Evolutionary conservation across 2,113 vertebrate species (phyloP).

Genomic region (Lampris megalopsis): DNA sequence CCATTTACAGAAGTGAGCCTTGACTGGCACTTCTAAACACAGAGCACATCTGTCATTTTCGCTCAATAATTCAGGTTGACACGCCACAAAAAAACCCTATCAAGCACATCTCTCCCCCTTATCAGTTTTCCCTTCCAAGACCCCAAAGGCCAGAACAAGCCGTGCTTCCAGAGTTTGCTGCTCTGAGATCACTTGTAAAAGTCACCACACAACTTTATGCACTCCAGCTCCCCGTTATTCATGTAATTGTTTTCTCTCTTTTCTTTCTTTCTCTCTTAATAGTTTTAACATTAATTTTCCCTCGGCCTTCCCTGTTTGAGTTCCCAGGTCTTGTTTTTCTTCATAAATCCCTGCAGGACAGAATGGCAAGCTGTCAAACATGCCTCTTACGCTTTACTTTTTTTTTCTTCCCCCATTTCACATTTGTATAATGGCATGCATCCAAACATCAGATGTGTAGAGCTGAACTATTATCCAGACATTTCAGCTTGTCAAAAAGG

Average conservation of each 20-base stretch:
- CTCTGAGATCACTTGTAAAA: not conserved
- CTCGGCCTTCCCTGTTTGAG: not conserved
- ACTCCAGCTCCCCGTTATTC: not conserved
- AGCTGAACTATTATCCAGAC: constrained; percentile 10
- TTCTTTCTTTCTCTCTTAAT: not conserved
- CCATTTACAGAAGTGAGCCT: not conserved
- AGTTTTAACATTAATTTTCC: not conserved
- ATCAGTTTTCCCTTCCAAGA: not conserved
- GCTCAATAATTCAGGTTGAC: not conserved
- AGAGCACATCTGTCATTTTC: not conserved
- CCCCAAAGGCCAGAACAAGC: not conserved
- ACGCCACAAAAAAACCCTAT: not conserved
- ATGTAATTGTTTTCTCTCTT: not conserved
- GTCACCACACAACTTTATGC: not conserved
- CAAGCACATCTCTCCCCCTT: not conserved
- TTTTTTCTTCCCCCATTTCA: not conserved
- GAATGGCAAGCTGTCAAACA: not conserved
- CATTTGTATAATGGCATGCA: not conserved
- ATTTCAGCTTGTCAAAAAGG: constrained; percentile 29
- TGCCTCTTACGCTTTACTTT: not conserved
- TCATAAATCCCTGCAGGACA: not conserved
- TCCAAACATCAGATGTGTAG: constrained; percentile 17
- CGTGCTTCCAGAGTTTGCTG: not conserved
- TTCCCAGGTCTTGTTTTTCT: not conserved
- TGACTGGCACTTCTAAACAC: not conserved